Percentiles rank a stretch among this genome's conserved stretches.
These are phyloP conservation scores for Sisyra terminalis DNA, from an alignment of 2,888 invertebrate species.

Conservation along the genomic window DNA sequence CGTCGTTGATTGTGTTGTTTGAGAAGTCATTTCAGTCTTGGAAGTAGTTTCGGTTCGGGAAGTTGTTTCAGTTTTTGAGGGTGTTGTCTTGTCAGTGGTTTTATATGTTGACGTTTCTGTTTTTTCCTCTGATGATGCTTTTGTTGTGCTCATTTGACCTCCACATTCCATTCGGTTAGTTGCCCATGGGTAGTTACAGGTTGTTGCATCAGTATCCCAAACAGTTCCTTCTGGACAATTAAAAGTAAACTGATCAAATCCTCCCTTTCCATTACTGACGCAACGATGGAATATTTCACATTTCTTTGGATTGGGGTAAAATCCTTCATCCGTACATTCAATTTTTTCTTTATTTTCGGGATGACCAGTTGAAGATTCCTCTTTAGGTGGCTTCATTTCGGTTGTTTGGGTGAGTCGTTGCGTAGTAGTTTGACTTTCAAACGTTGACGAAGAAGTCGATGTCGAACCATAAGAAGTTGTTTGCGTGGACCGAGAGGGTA, in stretches of 20 bases:
- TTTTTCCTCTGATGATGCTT: slow-evolving; percentile 6
- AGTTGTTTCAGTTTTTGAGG: slow-evolving; percentile 10
- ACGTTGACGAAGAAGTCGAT: background rate
- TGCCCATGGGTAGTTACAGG: slow-evolving; percentile 35
- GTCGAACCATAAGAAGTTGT: no score
- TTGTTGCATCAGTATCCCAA: slow-evolving; percentile 36
- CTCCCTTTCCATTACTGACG: slow-evolving; percentile 26
- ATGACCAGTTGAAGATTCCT: slow-evolving; percentile 4
- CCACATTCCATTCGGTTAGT: slow-evolving; percentile 18
- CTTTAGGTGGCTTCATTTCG: background rate
- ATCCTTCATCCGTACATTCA: slow-evolving; percentile 38
- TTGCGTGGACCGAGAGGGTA: background rate
- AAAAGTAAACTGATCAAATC: slow-evolving; percentile 30
- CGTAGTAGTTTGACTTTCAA: background rate
- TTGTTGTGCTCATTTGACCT: slow-evolving; percentile 4
- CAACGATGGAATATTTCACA: slow-evolving; percentile 43
- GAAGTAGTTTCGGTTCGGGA: background rate
- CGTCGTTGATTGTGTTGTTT: slow-evolving; percentile 4
- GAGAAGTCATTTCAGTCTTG: background rate
- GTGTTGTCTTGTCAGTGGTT: slow-evolving; percentile 7
- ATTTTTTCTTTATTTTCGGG: slow-evolving; percentile 14
- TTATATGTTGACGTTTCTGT: background rate
- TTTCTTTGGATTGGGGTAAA: slow-evolving; percentile 37
- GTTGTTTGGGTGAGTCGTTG: no score
- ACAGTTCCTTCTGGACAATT: slow-evolving; percentile 37